phyloP scores from a whole-genome alignment of 2,797 vertebrate genomes.

The Etheostoma perlongum region DNA sequence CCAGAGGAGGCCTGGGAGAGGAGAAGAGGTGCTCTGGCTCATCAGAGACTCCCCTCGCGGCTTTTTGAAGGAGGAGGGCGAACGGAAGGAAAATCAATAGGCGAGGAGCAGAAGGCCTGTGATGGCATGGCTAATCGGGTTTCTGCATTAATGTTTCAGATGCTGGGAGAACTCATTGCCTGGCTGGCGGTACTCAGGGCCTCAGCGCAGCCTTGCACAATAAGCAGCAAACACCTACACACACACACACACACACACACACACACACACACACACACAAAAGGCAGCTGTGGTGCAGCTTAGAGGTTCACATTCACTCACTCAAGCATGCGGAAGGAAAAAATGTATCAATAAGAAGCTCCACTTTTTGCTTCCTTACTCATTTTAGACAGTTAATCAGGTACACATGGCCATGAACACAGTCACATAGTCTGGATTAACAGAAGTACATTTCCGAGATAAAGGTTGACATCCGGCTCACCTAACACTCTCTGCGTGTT shows the following conservation, averaged over 20 bases:
- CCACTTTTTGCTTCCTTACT: conserved; percentile 9
- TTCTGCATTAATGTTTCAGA: conserved; percentile 85
- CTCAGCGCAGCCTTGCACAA: conserved; percentile 73
- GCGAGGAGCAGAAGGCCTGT: conserved; percentile 73
- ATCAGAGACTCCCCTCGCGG: conserved; percentile 71
- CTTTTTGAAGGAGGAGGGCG: conserved; percentile 70
- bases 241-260: conserved; percentile 25
- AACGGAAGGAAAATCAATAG: conserved; percentile 83
- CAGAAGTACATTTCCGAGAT: too few species aligned
- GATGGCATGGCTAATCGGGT: conserved; percentile 78
- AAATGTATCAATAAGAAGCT: neutral
- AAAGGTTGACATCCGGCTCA: too few species aligned
- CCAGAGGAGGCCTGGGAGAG: conserved; percentile 69
- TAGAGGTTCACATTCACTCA: conserved; percentile 29
- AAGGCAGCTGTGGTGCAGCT: conserved; percentile 11
- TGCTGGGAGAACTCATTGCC: conserved; percentile 72
- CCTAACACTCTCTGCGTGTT: too few species aligned
- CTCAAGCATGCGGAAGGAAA: conserved; percentile 24
- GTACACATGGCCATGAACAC: neutral
- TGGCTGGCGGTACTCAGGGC: conserved; percentile 70
- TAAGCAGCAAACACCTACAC: conserved; percentile 69
- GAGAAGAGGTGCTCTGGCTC: conserved; percentile 70
- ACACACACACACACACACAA: neutral
- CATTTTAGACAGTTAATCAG: conserved; percentile 6
- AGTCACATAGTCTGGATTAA: neutral